Evolutionary conservation across 2,888 invertebrate genomes (phyloP).

Genomic region (Spilosoma lubricipeda): DNA sequence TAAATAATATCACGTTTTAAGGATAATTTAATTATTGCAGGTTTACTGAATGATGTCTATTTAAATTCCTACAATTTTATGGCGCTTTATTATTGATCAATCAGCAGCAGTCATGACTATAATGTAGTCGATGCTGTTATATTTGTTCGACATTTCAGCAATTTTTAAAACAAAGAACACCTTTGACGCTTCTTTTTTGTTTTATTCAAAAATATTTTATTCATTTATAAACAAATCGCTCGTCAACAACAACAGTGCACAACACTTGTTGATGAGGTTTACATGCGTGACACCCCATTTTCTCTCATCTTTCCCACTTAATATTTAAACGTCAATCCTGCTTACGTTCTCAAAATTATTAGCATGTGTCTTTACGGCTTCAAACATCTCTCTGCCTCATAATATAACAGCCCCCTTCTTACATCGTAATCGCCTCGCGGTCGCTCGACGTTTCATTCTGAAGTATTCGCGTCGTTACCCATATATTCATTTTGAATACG

Average conservation of each 20-base stretch:
- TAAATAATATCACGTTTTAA: too few species aligned
- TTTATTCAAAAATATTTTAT: background rate
- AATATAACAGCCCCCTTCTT: conserved; percentile 17
- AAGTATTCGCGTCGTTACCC: conserved; percentile 6
- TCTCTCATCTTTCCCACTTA: background rate
- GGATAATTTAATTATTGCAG: too few species aligned
- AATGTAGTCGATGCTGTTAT: too few species aligned
- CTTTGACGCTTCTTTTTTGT: too few species aligned
- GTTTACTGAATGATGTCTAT: background rate
- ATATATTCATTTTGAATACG: background rate
- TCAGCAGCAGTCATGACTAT: background rate
- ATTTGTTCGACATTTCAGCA: background rate
- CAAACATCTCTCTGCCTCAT: conserved; percentile 15
- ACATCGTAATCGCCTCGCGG: conserved; percentile 36
- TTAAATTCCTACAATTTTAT: background rate
- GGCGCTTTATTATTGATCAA: background rate
- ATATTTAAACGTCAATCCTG: background rate
- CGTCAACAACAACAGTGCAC: background rate
- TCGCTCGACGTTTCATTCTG: conserved; percentile 12
- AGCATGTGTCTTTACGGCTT: conserved; percentile 17
- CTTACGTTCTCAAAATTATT: background rate
- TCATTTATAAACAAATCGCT: background rate
- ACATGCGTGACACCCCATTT: background rate
- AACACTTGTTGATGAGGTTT: background rate
- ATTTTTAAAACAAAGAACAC: too few species aligned